These are phyloP conservation scores for Microtus pennsylvanicus DNA, from an alignment of 2,113 vertebrate species.

Conservation along the genomic window DNA sequence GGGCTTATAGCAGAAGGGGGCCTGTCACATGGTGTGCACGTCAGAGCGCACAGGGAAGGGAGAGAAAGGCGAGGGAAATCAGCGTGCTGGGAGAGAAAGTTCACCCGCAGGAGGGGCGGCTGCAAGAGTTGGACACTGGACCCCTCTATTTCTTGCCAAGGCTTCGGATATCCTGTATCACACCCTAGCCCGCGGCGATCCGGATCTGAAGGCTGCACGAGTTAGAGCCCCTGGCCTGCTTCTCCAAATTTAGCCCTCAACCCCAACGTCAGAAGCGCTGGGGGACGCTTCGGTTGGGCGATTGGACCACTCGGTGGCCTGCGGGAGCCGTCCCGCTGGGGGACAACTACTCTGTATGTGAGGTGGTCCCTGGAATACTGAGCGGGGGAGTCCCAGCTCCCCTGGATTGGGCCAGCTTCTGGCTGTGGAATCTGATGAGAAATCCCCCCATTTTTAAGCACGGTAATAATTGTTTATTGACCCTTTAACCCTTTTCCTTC, in stretches of 20 bases:
- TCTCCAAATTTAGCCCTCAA: neutral
- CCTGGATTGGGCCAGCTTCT: neutral
- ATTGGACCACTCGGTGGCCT: neutral
- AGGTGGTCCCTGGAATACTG: neutral
- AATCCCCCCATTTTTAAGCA: conserved; percentile 47
- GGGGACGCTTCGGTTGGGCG: neutral
- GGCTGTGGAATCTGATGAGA: neutral
- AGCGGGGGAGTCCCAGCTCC: neutral
- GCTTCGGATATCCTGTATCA: neutral
- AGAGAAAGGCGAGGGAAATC: conserved; percentile 51
- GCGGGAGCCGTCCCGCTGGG: neutral
- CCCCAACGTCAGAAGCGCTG: neutral
- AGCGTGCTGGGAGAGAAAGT: conserved; percentile 50
- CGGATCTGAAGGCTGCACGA: accelerated
- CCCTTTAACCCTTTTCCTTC: conserved; percentile 68
- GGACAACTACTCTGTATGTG: neutral
- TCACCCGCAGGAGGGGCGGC: conserved; percentile 40
- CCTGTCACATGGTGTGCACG: conserved; percentile 92
- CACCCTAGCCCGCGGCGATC: neutral
- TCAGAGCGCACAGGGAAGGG: conserved; percentile 85
- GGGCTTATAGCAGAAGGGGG: conserved; percentile 88
- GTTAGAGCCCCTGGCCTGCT: neutral
- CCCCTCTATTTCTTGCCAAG: neutral
- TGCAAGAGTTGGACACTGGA: neutral
- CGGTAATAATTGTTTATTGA: conserved; percentile 77